A percentile compares a stretch with the other conserved stretches of the same genome.
Conservation (phyloP, 2,797 vertebrate genomes). For the Rhinophrynus dorsalis region DNA sequence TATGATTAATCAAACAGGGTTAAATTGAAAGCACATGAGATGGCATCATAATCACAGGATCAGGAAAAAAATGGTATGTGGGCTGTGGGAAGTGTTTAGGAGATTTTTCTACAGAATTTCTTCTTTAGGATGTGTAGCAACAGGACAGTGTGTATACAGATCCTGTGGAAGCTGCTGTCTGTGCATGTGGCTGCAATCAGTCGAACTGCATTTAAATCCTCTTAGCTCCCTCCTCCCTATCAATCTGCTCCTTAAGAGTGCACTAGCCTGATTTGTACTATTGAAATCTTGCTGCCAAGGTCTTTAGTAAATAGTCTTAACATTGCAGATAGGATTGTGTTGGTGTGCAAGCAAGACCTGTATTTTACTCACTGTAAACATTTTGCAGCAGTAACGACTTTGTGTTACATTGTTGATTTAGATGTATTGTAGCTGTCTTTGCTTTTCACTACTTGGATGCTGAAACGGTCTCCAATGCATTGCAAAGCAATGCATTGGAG, state of each 20-base stretch:
- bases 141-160: neutral
- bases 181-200: conserved; percentile 33
- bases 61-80: neutral
- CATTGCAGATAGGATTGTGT: neutral
- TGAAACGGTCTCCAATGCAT: too few species aligned
- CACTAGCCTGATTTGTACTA: neutral
- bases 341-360: neutral
- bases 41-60: neutral
- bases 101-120: neutral
- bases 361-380: neutral
- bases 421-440: too few species aligned
- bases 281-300: neutral
- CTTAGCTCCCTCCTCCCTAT: conserved; percentile 18
- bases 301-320: neutral
- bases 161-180: conserved; percentile 13
- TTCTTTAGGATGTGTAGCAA: neutral
- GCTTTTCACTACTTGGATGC: too few species aligned
- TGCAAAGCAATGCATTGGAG: too few species aligned
- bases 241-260: neutral
- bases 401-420: too few species aligned
- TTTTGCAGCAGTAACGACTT: too few species aligned
- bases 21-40: conserved; percentile 15
- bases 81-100: neutral
- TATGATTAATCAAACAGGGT: conserved; percentile 27
- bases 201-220: conserved; percentile 32